A percentile compares a stretch with the other conserved stretches of the same genome.
Evolutionary conservation across 64 coral and sea anemone species (phyloP).

Genomic region (Pocillopora verrucosa): DNA sequence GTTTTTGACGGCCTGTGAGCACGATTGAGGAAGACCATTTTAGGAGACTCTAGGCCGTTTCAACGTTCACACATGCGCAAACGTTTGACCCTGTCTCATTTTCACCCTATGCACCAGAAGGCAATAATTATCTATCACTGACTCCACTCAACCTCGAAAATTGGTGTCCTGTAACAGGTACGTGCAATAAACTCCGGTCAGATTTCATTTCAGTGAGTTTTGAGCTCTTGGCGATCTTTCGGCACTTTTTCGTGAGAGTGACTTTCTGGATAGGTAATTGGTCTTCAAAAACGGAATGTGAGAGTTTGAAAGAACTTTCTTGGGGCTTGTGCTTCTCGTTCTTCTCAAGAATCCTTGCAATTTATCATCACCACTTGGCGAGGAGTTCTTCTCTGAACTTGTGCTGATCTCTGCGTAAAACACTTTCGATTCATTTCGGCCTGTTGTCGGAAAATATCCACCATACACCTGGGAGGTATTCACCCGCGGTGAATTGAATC

Average conservation of each 20-base stretch:
- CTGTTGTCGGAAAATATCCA: too few relatives aligned
- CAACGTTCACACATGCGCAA: too few relatives aligned
- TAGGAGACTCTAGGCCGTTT: too few relatives aligned
- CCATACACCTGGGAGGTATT: too few relatives aligned
- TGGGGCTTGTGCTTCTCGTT: background rate
- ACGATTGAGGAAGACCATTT: too few relatives aligned
- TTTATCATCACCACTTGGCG: background rate
- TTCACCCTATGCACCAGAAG: too few relatives aligned
- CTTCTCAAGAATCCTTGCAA: background rate
- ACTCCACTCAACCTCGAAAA: constrained; percentile 5
- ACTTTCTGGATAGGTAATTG: background rate
- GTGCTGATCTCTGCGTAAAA: too few relatives aligned
- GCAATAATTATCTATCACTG: constrained; percentile 1
- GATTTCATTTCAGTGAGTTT: background rate
- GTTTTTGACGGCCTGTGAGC: too few relatives aligned
- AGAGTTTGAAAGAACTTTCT: background rate
- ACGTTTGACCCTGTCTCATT: too few relatives aligned
- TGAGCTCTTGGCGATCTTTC: background rate
- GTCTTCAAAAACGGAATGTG: background rate
- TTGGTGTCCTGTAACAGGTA: constrained; percentile 23
- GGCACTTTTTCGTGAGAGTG: background rate
- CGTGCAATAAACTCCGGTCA: background rate
- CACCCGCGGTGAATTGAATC: too few relatives aligned
- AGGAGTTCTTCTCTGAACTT: background rate
- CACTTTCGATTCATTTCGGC: too few relatives aligned